Conservation (phyloP, 2,113 vertebrate genomes). For the Malurus alboscapulatus region DNA sequence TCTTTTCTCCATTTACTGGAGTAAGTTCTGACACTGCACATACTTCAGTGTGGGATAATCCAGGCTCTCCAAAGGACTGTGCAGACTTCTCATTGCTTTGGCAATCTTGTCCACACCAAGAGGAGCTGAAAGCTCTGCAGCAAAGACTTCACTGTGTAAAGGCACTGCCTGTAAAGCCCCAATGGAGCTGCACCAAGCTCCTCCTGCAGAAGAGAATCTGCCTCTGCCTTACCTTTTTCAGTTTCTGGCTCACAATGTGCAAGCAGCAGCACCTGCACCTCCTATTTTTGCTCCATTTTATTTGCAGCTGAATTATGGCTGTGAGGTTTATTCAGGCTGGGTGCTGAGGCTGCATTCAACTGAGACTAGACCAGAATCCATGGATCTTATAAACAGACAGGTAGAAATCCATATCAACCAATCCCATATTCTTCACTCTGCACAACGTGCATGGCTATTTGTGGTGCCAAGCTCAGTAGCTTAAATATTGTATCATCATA, state of each 20-base stretch:
- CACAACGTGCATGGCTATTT: background rate
- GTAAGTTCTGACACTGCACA: background rate
- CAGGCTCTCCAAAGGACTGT: background rate
- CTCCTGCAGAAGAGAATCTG: background rate
- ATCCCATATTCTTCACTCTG: background rate
- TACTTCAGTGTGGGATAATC: background rate
- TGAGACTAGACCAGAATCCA: background rate
- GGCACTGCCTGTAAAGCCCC: background rate
- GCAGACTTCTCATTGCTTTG: background rate
- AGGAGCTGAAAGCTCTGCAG: background rate
- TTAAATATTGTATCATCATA: background rate
- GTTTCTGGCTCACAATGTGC: background rate
- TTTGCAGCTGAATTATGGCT: background rate
- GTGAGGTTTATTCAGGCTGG: background rate
- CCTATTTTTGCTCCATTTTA: background rate
- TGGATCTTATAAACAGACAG: background rate
- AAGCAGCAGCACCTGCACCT: background rate
- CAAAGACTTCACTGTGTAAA: background rate
- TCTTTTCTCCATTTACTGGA: background rate
- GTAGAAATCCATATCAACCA: background rate
- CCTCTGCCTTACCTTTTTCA: background rate
- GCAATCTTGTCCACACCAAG: background rate
- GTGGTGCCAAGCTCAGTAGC: conserved; percentile 23
- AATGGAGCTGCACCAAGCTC: background rate
- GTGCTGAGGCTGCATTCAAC: background rate